phyloP scores from a whole-genome alignment of 1,140 invertebrate species.

The Copidosoma floridanum region DNA sequence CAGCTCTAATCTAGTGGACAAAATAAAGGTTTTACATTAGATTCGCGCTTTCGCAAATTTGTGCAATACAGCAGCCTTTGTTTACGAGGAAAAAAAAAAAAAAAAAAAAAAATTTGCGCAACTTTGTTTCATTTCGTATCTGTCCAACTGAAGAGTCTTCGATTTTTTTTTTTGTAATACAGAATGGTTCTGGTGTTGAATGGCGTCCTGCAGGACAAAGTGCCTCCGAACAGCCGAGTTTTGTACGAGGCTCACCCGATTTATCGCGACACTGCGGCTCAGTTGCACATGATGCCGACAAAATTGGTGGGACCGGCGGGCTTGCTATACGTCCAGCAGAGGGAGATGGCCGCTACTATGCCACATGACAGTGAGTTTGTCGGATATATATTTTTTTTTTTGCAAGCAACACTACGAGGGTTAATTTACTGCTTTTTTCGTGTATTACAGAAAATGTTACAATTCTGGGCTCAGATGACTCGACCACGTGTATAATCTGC shows the following conservation, averaged over 20 bases:
- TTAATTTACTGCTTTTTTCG: too few species aligned
- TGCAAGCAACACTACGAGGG: too few species aligned
- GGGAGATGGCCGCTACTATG: conserved; percentile 85
- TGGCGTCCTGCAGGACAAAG: conserved; percentile 81
- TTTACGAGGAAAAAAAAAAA: too few species aligned
- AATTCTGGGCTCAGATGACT: conserved; percentile 90
- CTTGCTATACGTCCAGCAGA: conserved; percentile 83
- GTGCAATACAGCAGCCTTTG: too few species aligned
- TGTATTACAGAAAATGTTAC: conserved; percentile 76
- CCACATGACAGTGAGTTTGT: conserved; percentile 86
- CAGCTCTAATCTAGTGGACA: too few species aligned
- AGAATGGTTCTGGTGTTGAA: conserved; percentile 86
- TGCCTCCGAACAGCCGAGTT: conserved; percentile 75
- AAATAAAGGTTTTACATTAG: too few species aligned
- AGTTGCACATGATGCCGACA: conserved; percentile 71
- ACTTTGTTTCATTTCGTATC: too few species aligned
- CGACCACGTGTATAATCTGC: conserved; percentile 89
- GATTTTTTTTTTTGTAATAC: conserved; percentile 20
- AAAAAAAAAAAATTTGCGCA: too few species aligned
- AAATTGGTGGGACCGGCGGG: conserved; percentile 80
- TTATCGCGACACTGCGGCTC: conserved; percentile 79
- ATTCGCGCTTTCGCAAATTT: too few species aligned
- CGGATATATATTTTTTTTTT: too few species aligned
- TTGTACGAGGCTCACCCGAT: conserved; percentile 78
- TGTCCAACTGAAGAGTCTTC: background rate